These are phyloP conservation scores for Sthenelais limicola DNA, from an alignment of 2,888 invertebrate species.

Conservation along the genomic window DNA sequence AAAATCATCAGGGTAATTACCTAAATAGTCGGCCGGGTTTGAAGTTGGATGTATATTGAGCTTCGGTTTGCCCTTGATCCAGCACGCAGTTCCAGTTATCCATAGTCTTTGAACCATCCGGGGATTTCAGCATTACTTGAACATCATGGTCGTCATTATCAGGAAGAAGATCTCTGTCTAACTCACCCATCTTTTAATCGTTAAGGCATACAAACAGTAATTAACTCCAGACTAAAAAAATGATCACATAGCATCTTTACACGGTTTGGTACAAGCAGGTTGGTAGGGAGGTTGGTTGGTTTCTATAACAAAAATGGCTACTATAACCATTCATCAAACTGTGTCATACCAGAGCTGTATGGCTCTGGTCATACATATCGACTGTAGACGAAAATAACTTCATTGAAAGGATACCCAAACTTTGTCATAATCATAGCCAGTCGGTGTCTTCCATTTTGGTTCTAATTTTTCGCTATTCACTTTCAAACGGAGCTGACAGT, in stretches of 20 bases:
- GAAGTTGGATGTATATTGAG: slow-evolving; percentile 29
- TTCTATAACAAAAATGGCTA: too few species aligned
- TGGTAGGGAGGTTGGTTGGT: too few species aligned
- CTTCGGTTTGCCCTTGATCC: not conserved
- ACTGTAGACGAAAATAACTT: not conserved
- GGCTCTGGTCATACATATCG: not conserved
- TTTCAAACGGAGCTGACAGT: slow-evolving; percentile 20
- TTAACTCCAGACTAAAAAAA: too few species aligned
- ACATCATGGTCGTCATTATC: slow-evolving; percentile 15
- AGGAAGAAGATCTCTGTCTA: too few species aligned
- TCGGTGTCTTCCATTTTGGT: slow-evolving; percentile 12
- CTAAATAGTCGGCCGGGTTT: slow-evolving; percentile 22
- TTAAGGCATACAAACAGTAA: too few species aligned
- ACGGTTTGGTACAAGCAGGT: too few species aligned
- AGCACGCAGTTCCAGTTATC: slow-evolving; percentile 34
- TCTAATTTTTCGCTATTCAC: slow-evolving; percentile 15
- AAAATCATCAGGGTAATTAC: too few species aligned
- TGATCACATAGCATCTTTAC: too few species aligned
- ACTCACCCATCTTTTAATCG: too few species aligned
- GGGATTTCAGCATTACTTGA: not conserved
- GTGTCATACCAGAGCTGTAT: too few species aligned
- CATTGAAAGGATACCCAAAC: slow-evolving; percentile 29
- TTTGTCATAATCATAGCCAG: slow-evolving; percentile 11
- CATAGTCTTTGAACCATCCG: slow-evolving; percentile 10
- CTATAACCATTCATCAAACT: too few species aligned